Percentiles rank a stretch among this genome's conserved stretches.
Evolutionary conservation across 2,888 invertebrate species (phyloP).

Genomic region (Fissipunctia ypsillon): DNA sequence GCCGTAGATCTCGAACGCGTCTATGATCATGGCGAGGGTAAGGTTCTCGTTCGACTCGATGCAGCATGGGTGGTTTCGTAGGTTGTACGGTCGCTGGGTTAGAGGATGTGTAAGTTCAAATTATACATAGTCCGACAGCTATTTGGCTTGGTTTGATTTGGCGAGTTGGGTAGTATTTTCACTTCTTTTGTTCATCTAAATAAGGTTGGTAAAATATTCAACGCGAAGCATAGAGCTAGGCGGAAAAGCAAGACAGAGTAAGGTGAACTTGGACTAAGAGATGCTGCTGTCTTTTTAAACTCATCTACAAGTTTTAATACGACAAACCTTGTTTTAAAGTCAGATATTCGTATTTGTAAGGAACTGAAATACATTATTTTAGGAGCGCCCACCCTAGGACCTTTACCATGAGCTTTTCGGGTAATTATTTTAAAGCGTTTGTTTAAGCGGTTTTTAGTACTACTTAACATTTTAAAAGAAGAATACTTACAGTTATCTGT

Average conservation of each 20-base stretch:
- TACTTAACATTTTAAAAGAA: background rate
- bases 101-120: background rate
- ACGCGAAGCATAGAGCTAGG: background rate
- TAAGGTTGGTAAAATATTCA: background rate
- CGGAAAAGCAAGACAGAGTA: background rate
- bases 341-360: too few relatives aligned
- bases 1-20: constrained; percentile 88
- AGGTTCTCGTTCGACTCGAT: constrained; percentile 81
- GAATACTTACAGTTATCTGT: constrained; percentile 80
- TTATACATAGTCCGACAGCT: background rate
- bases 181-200: background rate
- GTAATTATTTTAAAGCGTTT: background rate
- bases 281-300: background rate
- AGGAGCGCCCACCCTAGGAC: background rate
- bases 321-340: too few relatives aligned
- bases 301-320: background rate
- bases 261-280: background rate
- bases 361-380: background rate
- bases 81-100: constrained; percentile 79
- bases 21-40: constrained; percentile 87
- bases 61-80: constrained; percentile 87
- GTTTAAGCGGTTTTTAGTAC: background rate
- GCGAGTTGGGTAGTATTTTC: background rate
- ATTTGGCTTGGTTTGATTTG: background rate
- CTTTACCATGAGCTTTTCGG: background rate